These are phyloP conservation scores for Eulacestoma nigropectus DNA, from an alignment of 2,113 vertebrate genomes.

Conservation along the genomic window DNA sequence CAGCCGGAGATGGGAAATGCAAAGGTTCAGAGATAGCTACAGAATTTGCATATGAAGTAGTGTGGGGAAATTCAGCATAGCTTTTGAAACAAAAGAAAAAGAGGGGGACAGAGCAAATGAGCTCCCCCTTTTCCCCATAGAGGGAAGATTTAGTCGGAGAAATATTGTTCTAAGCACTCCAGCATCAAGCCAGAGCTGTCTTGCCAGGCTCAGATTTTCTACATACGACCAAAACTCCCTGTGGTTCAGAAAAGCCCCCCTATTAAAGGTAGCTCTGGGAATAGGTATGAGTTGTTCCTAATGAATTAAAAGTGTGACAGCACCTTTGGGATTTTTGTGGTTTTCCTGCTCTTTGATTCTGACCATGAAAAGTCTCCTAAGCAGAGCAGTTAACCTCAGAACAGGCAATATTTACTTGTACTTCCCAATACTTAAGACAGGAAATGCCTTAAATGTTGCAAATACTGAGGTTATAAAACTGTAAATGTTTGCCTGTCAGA, in stretches of 20 bases:
- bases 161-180: not conserved
- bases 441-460: conserved; percentile 61
- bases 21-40: not conserved
- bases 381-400: conserved; percentile 28
- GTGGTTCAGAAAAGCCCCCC: not conserved
- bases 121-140: not conserved
- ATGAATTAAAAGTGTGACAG: conserved; percentile 44
- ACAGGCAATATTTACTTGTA: conserved; percentile 46
- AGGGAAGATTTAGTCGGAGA: not conserved
- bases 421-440: conserved; percentile 36
- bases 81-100: not conserved
- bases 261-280: not conserved
- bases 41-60: not conserved
- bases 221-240: not conserved
- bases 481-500: conserved; percentile 13
- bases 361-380: conserved; percentile 8
- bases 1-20: not conserved
- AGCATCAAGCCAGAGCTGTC: not conserved
- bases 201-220: not conserved
- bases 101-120: not conserved
- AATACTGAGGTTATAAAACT: conserved; percentile 57
- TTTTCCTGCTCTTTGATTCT: not conserved
- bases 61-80: not conserved
- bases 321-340: conserved; percentile 41
- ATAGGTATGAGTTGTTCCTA: not conserved